These are phyloP conservation scores for Lasiommata megera DNA, from an alignment of 2,888 invertebrate species.

Conservation along the genomic window DNA sequence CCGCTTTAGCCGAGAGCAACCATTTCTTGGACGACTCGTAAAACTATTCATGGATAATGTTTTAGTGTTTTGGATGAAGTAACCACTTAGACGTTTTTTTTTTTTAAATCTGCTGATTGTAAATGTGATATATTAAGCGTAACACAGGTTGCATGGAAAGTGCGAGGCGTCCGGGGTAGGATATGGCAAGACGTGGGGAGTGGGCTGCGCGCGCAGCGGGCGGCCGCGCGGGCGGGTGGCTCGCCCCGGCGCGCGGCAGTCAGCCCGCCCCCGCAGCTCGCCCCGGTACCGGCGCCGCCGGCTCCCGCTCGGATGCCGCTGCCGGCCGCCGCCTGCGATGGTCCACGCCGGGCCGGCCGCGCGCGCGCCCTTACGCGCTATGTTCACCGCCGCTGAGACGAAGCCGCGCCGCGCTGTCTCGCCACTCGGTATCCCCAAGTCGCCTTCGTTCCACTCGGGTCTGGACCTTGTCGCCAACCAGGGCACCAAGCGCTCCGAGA, in stretches of 20 bases:
- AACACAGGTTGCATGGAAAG: slow-evolving; percentile 59
- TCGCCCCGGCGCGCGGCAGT: slow-evolving; percentile 51
- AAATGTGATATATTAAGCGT: slow-evolving; percentile 7
- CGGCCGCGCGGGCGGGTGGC: slow-evolving; percentile 41
- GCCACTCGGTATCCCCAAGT: slow-evolving; percentile 90
- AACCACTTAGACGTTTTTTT: neutral
- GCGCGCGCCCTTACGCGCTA: slow-evolving; percentile 78
- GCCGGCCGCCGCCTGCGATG: slow-evolving; percentile 80
- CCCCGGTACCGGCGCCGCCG: slow-evolving; percentile 74
- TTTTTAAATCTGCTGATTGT: slow-evolving; percentile 7
- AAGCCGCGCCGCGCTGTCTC: slow-evolving; percentile 80
- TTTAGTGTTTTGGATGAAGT: neutral
- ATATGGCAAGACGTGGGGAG: slow-evolving; percentile 34
- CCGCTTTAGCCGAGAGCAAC: too few species aligned
- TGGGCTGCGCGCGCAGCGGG: slow-evolving; percentile 46
- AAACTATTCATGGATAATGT: neutral
- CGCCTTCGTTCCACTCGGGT: slow-evolving; percentile 93
- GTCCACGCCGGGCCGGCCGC: slow-evolving; percentile 81
- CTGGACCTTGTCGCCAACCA: slow-evolving; percentile 89
- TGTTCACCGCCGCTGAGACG: slow-evolving; percentile 77
- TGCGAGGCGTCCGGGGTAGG: slow-evolving; percentile 35
- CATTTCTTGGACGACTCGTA: neutral
- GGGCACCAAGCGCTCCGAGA: slow-evolving; percentile 70
- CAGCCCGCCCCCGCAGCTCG: slow-evolving; percentile 73
- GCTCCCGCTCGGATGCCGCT: slow-evolving; percentile 78